A percentile compares a stretch with the other conserved stretches of the same genome.
These are phyloP conservation scores for Silurus lanzhouensis DNA, from an alignment of 2,797 vertebrate species.

Conservation along the genomic window DNA sequence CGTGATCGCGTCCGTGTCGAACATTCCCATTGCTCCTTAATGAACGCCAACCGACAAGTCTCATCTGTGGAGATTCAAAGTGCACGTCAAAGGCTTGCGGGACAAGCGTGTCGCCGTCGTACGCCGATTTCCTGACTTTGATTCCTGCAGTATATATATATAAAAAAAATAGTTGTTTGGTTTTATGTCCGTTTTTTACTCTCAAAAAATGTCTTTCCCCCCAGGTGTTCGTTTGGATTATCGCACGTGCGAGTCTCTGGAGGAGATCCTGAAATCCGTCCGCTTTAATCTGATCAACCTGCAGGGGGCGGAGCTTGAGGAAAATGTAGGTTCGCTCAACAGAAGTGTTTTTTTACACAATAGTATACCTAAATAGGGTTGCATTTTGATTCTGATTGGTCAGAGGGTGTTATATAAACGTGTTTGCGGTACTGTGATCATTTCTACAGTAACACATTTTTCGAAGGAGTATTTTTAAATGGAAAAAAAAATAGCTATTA, in stretches of 20 bases:
- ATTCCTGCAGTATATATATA: conserved; percentile 28
- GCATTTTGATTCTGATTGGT: background rate
- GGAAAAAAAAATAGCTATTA: no score
- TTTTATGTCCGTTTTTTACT: conserved; percentile 62
- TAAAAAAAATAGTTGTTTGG: conserved; percentile 51
- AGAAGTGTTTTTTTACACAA: background rate
- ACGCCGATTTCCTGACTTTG: conserved; percentile 36
- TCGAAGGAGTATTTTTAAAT: background rate
- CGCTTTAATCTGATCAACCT: conserved; percentile 81
- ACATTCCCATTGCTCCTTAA: conserved; percentile 44
- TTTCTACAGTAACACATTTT: background rate
- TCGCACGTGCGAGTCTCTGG: conserved; percentile 78
- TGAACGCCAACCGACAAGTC: conserved; percentile 41
- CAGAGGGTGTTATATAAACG: background rate
- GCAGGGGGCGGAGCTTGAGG: conserved; percentile 76
- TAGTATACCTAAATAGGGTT: no score
- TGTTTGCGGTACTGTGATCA: background rate
- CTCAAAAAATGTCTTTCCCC: conserved; percentile 1
- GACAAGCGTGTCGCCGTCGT: background rate
- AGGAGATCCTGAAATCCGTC: conserved; percentile 78
- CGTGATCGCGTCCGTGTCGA: conserved; percentile 35
- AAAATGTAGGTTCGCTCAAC: conserved; percentile 74
- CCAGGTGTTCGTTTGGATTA: conserved; percentile 78
- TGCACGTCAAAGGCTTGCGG: conserved; percentile 6
- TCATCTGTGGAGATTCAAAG: conserved; percentile 43